Percentiles rank a stretch among this genome's conserved stretches.
phyloP scores from a whole-genome alignment of 2,888 invertebrate genomes.

The Cenopis cana region DNA sequence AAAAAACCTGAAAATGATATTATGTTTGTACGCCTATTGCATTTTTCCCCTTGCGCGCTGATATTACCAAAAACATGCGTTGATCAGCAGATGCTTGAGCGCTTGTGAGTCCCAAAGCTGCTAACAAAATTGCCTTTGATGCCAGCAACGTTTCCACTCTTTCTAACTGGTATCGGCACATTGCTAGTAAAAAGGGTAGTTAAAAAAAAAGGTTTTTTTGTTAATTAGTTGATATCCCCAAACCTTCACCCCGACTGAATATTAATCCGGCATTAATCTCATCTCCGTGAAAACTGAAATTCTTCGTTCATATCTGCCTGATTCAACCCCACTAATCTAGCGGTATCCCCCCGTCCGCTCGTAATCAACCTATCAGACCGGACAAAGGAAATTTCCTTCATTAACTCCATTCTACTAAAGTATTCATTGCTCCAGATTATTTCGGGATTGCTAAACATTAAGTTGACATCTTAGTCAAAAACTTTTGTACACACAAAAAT shows the following conservation, averaged over 20 bases:
- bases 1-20: too few species aligned
- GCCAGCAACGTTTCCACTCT: too few species aligned
- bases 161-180: too few species aligned
- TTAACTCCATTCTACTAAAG: conserved; percentile 76
- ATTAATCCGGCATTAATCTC: conserved; percentile 17
- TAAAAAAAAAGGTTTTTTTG: background rate
- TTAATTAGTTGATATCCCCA: too few species aligned
- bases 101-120: too few species aligned
- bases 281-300: conserved; percentile 24
- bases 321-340: conserved; percentile 36
- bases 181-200: too few species aligned
- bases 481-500: background rate
- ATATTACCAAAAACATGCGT: too few species aligned
- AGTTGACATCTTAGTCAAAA: conserved; percentile 23
- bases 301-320: conserved; percentile 17
- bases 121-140: too few species aligned
- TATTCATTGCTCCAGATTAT: conserved; percentile 68
- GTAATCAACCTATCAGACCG: conserved; percentile 74
- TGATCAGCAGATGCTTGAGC: too few species aligned
- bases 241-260: background rate
- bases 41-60: too few species aligned
- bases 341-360: conserved; percentile 48
- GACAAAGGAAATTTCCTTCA: conserved; percentile 79
- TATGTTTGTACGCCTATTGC: too few species aligned
- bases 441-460: conserved; percentile 37